Evolutionary conservation across 2,797 vertebrate species (phyloP), one percentile per base, ranked within the genome.

Genomic region (Spinus pinus): DNA sequence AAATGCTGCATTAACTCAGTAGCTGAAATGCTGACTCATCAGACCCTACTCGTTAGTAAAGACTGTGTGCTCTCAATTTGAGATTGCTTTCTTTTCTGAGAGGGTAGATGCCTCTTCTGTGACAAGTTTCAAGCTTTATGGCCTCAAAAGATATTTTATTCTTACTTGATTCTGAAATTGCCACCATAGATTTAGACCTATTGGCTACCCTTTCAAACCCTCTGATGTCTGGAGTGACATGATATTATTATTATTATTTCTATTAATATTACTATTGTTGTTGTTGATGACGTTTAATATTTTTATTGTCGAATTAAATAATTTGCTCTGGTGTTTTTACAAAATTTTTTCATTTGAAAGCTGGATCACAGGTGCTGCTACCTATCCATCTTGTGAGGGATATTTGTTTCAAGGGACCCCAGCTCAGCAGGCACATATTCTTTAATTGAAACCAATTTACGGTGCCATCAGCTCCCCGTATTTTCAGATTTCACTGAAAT

Each of bases 1-100:
- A 96, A 96, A 84, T 54, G 75, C 87, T 90, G 91, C 91, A 88
- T 91, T 96, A 95, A 94, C 70, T 95, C 77, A 62, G 39, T 17
- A 24, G 54, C 82, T 81, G 70, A 94, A 95, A 70, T 79, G 96
- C 95, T 96, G 95, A 96, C 90, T 96, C 93, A 96, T 93, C 93
- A 93, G 82, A 83, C 58, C 46, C 42, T 39, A 41, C 72, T 64
- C 0, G 0, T 91, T 90, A 91, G 91, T 94, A 94, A 83, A 35
- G 64, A 65, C 54, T 81, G 64, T 69, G 65, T 83, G 81, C 62
- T 95, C 77, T 90, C 90, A 86, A 62, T 91, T 14, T 90, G 57
- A 94, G 75, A 72, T 86, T 78, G 85, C 73, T 79, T 91, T 86
- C 80, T 88, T 90, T 91, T 75, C 77, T 30, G 57, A 71, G 72